A percentile compares a stretch with the other conserved stretches of the same genome.
These are phyloP conservation scores for Aurelia sp. DNA, from an alignment of 30 jellyfish, hydroid and myxozoan species.

Conservation along the genomic window DNA sequence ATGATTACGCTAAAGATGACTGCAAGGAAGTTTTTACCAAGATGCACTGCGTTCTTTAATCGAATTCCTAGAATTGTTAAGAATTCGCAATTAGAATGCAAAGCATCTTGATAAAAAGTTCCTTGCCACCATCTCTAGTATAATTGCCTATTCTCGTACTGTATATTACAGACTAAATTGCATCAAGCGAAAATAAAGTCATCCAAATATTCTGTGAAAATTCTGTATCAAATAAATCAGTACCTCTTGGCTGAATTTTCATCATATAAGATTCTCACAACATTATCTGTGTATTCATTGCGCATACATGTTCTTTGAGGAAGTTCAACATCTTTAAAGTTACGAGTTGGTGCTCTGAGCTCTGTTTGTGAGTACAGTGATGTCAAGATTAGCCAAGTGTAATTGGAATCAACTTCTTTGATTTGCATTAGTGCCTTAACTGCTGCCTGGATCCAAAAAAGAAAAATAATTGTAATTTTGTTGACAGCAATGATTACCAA, in stretches of 20 bases:
- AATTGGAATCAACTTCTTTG: constrained; percentile 56
- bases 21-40: too few relatives aligned
- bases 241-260: background rate
- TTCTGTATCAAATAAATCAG: too few relatives aligned
- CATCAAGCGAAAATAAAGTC: too few relatives aligned
- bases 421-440: constrained; percentile 46
- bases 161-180: too few relatives aligned
- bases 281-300: constrained; percentile 54
- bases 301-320: background rate
- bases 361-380: constrained; percentile 44
- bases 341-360: constrained; percentile 8
- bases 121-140: too few relatives aligned
- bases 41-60: too few relatives aligned
- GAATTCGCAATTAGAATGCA: too few relatives aligned
- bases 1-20: too few relatives aligned
- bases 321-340: constrained; percentile 26
- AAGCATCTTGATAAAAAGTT: too few relatives aligned
- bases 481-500: too few relatives aligned
- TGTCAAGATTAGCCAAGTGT: constrained; percentile 72
- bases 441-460: constrained; percentile 70
- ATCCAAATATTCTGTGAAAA: background rate
- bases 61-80: too few relatives aligned
- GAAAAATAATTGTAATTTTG: background rate
- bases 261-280: constrained; percentile 7
- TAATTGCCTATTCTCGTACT: too few relatives aligned